Evolutionary conservation across 2,113 vertebrate genomes (phyloP).

Genomic region (Rattus rattus): DNA sequence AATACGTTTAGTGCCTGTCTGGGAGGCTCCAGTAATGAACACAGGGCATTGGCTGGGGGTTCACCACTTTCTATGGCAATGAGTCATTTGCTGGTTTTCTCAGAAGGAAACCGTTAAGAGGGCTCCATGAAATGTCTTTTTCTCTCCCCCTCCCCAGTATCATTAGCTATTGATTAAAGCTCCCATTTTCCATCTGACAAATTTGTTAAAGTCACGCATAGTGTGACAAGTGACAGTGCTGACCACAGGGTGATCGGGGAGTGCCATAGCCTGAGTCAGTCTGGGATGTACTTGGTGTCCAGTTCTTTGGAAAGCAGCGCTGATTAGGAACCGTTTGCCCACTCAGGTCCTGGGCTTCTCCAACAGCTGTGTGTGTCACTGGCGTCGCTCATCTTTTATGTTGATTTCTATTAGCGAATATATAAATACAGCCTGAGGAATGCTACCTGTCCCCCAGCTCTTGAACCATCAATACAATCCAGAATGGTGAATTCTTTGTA

Average conservation of each 20-base stretch:
- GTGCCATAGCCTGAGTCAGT: accelerated
- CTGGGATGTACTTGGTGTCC: accelerated
- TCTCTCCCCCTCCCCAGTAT: not conserved
- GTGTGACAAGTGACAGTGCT: not conserved
- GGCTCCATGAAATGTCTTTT: slow-evolving; percentile 18
- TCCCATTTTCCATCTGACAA: slow-evolving; percentile 36
- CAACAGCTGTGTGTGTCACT: not conserved
- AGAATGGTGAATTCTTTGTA: slow-evolving; percentile 80
- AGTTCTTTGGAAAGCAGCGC: not conserved
- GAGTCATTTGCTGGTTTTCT: slow-evolving; percentile 55
- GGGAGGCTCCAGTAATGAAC: not conserved
- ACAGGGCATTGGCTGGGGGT: not conserved
- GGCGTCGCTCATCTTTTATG: slow-evolving; percentile 51
- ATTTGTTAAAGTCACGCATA: slow-evolving; percentile 17
- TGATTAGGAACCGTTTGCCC: not conserved
- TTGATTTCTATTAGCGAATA: slow-evolving; percentile 75
- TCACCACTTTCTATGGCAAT: not conserved
- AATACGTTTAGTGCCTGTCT: not conserved
- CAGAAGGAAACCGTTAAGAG: slow-evolving; percentile 49
- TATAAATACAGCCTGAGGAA: slow-evolving; percentile 69
- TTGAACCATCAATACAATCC: slow-evolving; percentile 81
- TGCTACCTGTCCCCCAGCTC: slow-evolving; percentile 78
- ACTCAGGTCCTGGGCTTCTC: accelerated
- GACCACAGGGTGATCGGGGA: accelerated
- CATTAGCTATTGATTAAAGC: slow-evolving; percentile 68